Evolutionary conservation across 2,888 invertebrate genomes (phyloP), one percentile per base, ranked within the genome.

Genomic region (Andrena fulva): DNA sequence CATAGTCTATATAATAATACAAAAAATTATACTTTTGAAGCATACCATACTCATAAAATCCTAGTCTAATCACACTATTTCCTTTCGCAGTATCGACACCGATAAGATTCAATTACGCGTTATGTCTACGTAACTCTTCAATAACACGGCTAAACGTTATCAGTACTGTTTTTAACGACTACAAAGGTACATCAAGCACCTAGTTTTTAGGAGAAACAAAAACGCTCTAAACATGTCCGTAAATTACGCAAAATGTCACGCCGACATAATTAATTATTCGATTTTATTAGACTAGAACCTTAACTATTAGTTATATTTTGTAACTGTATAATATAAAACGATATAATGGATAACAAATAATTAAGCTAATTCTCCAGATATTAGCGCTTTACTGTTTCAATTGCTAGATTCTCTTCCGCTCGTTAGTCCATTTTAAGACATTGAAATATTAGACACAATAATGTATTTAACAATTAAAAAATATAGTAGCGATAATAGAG

Each of bases 261-360:
- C 20, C 48, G 73, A 48, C 16, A 31, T 59, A 66, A 8, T 60
- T 66, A 59, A 50, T 67, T 79, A 80, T 3, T 29, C 27, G 42
- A 48, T 75, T 75, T 71, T 75, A 81, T 52, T 85, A 85, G 56
- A 77, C 74, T 81, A 71, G 68, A 85, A 72, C 64, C 59, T 78
- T 69, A 78, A 70, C 74, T 71, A 75, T 56, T 75, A 75, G 52
- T 70, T 63, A 63, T 66, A 69, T 31, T 63, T 74, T 67, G 35
- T 64, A 68, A 66, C 54, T 63, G 56, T 56, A 50, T 72, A 67
- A 48, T 48, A 48, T 67, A 56, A 71, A 79, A 68, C 27, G 31
- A 77, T 64, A 54, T 60, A 27, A 59, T 70, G 7, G 10, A 64
- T 69, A 70, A 70, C 59, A 20, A 12, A 76, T 83, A 54, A 60